Evolutionary conservation across 2,797 vertebrate species (phyloP), one percentile per base, ranked within the genome.

Genomic region (Peromyscus aztecus): DNA sequence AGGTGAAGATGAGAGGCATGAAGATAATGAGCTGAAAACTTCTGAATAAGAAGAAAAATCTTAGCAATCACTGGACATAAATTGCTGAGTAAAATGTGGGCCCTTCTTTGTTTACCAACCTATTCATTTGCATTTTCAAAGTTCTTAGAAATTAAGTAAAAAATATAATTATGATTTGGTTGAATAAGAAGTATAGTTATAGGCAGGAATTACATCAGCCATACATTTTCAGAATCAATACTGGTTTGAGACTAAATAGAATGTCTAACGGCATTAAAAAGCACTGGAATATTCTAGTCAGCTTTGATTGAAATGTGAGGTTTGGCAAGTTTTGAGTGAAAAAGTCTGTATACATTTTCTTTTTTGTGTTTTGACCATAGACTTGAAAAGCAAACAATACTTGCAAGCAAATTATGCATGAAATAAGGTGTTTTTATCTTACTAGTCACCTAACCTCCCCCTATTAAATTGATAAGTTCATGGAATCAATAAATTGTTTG

Each of bases 141-240:
- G 92, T 97, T 96, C 92, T 97, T 98, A 95, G 81, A 97, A 97
- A 97, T 97, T 95, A 97, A 97, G 57, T 95, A 94, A 80, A 98
- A 98, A 97, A 97, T 90, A 90, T 88, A 97, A 98, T 97, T 78
- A 96, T 97, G 75, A 76, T 63, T 97, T 98, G 97, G 93, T 95
- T 96, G 98, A 97, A 78, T 76, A 76, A 87, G 82, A 97, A 80
- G 89, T 80, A 94, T 97, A 97, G 95, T 98, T 98, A 96, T 93
- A 98, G 93, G 96, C 93, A 97, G 94, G 96, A 84, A 95, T 95
- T 81, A 96, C 97, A 98, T 85, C 91, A 88, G 9, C 1, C 94
- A 97, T 97, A 94, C 43, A 73, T 84, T 96, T 98, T 98, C 94
- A 95, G 90, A 97, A 93, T 96, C 90, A 97, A 90, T 88, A 92